These are phyloP conservation scores for Drosophila repleta DNA, from an alignment of 1,140 invertebrate genomes.

Conservation along the genomic window DNA sequence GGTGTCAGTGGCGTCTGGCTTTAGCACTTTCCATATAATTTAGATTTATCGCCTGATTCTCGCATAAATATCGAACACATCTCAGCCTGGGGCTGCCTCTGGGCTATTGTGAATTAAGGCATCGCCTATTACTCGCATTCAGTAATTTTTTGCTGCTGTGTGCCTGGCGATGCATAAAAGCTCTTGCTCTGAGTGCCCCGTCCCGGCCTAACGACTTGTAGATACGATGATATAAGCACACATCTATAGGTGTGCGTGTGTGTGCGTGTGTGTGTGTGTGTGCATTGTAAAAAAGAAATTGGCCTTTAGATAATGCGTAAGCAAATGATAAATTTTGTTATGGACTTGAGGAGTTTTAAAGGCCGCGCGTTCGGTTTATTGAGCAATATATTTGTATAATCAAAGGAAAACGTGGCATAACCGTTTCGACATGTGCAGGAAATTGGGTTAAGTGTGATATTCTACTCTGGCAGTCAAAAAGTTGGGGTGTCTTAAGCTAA, in stretches of 20 bases:
- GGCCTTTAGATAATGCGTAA: constrained; percentile 54
- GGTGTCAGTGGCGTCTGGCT: constrained; percentile 37
- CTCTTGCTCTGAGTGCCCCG: constrained; percentile 62
- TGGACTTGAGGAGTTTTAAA: constrained; percentile 46
- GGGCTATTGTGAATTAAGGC: constrained; percentile 1
- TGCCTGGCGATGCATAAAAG: constrained; percentile 73
- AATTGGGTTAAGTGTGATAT: too few relatives aligned
- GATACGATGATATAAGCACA: constrained; percentile 34
- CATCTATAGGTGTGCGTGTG: constrained; percentile 4
- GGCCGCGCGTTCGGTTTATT: background rate
- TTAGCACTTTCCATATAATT: constrained; percentile 71
- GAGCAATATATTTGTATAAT: background rate
- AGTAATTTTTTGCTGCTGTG: constrained; percentile 42
- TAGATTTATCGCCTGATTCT: constrained; percentile 79
- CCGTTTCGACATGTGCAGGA: background rate
- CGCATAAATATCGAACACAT: constrained; percentile 79
- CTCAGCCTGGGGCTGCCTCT: background rate
- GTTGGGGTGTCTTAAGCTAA: too few relatives aligned
- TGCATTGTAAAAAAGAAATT: constrained; percentile 16
- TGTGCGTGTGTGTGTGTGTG: constrained; percentile 11
- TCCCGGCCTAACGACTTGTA: constrained; percentile 72
- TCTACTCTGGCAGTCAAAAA: too few relatives aligned
- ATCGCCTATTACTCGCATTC: constrained; percentile 41
- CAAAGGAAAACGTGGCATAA: background rate
- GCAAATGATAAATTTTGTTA: constrained; percentile 57